These are phyloP conservation scores for Pygmarrhopalites habei DNA, from an alignment of 1,140 invertebrate genomes.

Conservation along the genomic window DNA sequence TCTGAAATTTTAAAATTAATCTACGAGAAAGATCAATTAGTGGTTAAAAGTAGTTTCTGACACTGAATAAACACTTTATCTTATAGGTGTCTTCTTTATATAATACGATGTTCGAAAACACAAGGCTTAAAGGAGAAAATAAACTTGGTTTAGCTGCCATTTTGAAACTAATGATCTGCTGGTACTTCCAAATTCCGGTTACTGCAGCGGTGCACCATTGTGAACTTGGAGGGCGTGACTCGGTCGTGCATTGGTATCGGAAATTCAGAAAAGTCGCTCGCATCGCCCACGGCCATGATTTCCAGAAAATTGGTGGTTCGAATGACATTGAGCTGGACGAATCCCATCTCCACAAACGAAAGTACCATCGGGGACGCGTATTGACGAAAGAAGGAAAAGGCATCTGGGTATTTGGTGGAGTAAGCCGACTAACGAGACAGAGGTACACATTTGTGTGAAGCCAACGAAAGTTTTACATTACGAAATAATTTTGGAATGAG, in stretches of 20 bases:
- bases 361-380: slow-evolving; percentile 11
- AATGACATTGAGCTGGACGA: slow-evolving; percentile 14
- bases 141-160: not conserved
- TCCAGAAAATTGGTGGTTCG: slow-evolving; percentile 1
- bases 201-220: not conserved
- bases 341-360: too few relatives aligned
- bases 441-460: too few relatives aligned
- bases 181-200: not conserved
- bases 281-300: not conserved
- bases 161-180: not conserved
- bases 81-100: not conserved
- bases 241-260: slow-evolving; percentile 3
- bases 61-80: too few relatives aligned
- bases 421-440: slow-evolving; percentile 7
- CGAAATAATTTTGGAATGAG: too few relatives aligned
- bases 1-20: too few relatives aligned
- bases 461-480: too few relatives aligned
- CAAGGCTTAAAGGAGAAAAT: too few relatives aligned
- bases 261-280: not conserved
- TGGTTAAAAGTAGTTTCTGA: too few relatives aligned
- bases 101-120: not conserved
- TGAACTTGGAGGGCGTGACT: not conserved
- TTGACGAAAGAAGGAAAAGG: not conserved
- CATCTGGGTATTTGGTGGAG: slow-evolving; percentile 20
- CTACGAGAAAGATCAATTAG: too few relatives aligned